Base-by-base conservation (phyloP, 92 coral and sea anemone species). In the Zoanthus sansibaricus region DNA sequence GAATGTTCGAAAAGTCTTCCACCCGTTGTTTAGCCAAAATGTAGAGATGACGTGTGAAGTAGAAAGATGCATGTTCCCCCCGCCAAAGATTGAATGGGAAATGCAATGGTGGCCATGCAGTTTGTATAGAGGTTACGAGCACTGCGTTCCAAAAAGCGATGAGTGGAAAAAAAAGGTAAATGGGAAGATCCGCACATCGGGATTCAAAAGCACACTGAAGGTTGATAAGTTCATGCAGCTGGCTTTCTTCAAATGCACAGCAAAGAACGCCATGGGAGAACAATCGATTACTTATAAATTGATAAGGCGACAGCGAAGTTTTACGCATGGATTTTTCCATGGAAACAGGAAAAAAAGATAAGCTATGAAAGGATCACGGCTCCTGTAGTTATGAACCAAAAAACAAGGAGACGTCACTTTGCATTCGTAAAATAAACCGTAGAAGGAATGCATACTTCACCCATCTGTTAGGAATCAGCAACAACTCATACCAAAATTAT, bases 21-120 rank as follows among this genome's bases (percentile, higher is more conserved):
- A 48, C 25, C 74, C 74, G 2, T 20, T 17, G 44, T 9, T 7
- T 20, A 8, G 47, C 5, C 75, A 66, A 44, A 8, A 4, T 7
- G 85, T 80, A 10, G 46, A 66, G 6, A 32, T 80, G 75, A 80
- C 61, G 51, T 80, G 85, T 7, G 58, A 80, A 14, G 64, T 80
- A 1, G 44, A 46, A 49, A 14, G 61, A 30, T 76, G 82, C 15
- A 80, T 67, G 58, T 66, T 64, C 47, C 85, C 85, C 0, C 11
- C 20, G 20, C 85, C 85, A 7, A 67, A 18, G 9, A 18, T 80
- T 72, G 31, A 25, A 31, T 80, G 85, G 85, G 44, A 66, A 46
- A 80, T 80, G 46, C 85, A 80, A 0, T 80, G 85, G 85, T 80
- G 85, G 85, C 85, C 85, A 6, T 80, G 85, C 21, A 1, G 17